phyloP scores from a whole-genome alignment of 2,113 vertebrate genomes.

The Alosa alosa region DNA sequence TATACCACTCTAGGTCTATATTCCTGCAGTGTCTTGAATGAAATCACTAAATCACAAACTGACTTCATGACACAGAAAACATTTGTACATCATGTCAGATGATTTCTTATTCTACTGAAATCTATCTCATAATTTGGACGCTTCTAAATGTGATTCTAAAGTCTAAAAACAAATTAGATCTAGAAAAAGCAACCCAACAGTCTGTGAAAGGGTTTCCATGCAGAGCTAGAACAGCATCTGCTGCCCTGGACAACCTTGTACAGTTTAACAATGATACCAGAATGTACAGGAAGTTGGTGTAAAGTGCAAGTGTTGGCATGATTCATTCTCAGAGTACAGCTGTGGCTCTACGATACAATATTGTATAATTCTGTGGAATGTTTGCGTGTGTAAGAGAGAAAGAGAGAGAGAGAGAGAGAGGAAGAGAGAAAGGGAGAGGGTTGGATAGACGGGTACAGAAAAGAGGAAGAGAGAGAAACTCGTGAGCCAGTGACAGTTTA shows the following conservation, averaged over 20 bases:
- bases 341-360: slow-evolving; percentile 53
- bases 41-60: neutral
- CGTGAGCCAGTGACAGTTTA: neutral
- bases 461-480: neutral
- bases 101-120: neutral
- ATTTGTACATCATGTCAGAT: neutral
- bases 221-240: slow-evolving; percentile 45
- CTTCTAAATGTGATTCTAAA: neutral
- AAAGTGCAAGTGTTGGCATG: slow-evolving; percentile 59
- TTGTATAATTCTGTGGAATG: slow-evolving; percentile 23
- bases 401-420: neutral
- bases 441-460: neutral
- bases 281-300: slow-evolving; percentile 65
- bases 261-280: slow-evolving; percentile 67
- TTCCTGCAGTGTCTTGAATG: neutral
- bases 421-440: neutral
- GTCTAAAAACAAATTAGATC: neutral
- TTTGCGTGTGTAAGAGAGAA: neutral
- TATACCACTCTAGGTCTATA: neutral
- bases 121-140: neutral
- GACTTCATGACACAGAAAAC: neutral
- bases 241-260: slow-evolving; percentile 56
- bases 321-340: slow-evolving; percentile 63
- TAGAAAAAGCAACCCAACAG: neutral
- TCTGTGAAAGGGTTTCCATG: neutral